phyloP scores from a whole-genome alignment of 1,140 invertebrate species.

The Sipha flava region DNA sequence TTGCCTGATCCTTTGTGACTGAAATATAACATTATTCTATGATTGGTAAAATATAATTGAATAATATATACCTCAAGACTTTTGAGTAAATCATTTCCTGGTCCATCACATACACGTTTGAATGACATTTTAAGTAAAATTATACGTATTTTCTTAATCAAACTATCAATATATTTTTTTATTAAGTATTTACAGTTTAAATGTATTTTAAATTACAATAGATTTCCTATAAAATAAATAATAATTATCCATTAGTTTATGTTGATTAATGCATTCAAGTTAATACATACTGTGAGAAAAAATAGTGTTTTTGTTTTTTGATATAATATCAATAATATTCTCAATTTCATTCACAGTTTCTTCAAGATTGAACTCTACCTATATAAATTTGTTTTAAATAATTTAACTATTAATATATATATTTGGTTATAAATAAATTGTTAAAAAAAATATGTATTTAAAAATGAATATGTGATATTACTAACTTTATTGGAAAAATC shows the following conservation, averaged over 20 bases:
- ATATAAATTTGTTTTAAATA: not conserved
- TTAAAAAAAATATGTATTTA: no score
- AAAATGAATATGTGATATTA: not conserved
- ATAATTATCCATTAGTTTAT: not conserved
- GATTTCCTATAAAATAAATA: conserved; percentile 2
- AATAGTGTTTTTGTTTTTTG: conserved; percentile 11
- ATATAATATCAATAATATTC: not conserved
- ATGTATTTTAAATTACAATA: not conserved
- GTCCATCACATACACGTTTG: conserved; percentile 11
- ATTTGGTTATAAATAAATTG: not conserved
- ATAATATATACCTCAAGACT: conserved; percentile 3
- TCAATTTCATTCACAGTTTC: conserved; percentile 5
- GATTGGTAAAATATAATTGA: not conserved
- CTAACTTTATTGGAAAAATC: not conserved
- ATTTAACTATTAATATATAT: not conserved
- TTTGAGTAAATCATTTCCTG: conserved; percentile 5
- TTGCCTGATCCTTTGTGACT: conserved; percentile 36
- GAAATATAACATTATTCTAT: not conserved
- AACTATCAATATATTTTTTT: not conserved
- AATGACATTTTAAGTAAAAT: conserved; percentile 12
- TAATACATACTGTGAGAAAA: conserved; percentile 8
- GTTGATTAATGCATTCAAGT: not conserved
- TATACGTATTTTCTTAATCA: not conserved
- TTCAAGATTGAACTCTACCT: not conserved
- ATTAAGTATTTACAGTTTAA: not conserved